A percentile compares a stretch with the other conserved stretches of the same genome.
These are phyloP conservation scores for Leucoraja ocellata DNA, from an alignment of 2,797 vertebrate genomes.

Conservation along the genomic window DNA sequence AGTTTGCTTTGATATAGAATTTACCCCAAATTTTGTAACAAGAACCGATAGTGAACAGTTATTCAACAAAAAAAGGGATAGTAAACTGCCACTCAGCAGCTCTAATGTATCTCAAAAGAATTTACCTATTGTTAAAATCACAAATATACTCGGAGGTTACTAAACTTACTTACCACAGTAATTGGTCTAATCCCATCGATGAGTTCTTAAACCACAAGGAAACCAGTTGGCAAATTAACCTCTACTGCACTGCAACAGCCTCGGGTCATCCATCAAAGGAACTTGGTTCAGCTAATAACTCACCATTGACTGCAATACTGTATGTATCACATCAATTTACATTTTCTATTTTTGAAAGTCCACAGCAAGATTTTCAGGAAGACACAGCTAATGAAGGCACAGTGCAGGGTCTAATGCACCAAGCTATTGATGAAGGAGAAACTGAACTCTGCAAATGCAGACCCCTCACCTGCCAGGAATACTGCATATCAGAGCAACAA, in stretches of 20 bases:
- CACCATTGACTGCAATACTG: not conserved
- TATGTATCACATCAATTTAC: not conserved
- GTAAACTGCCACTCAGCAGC: not conserved
- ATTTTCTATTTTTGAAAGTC: not conserved
- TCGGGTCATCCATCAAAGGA: not conserved
- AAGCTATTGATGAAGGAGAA: not conserved
- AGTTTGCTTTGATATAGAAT: not conserved
- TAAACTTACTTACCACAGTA: not conserved
- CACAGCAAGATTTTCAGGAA: not conserved
- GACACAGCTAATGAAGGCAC: not conserved
- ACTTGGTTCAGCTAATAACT: not conserved
- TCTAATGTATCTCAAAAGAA: not conserved
- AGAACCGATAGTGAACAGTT: not conserved
- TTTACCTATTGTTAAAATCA: not conserved
- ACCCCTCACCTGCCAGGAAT: not conserved
- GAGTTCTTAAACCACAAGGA: not conserved
- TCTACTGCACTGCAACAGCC: not conserved
- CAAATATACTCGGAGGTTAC: not conserved
- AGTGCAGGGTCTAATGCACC: not conserved
- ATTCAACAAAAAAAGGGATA: not conserved
- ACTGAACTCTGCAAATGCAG: not conserved
- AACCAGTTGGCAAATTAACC: not conserved
- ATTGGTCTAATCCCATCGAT: not conserved
- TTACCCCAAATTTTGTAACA: not conserved
- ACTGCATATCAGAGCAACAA: not conserved